phyloP scores from a whole-genome alignment of 2,113 vertebrate species.

The Laticauda colubrina region DNA sequence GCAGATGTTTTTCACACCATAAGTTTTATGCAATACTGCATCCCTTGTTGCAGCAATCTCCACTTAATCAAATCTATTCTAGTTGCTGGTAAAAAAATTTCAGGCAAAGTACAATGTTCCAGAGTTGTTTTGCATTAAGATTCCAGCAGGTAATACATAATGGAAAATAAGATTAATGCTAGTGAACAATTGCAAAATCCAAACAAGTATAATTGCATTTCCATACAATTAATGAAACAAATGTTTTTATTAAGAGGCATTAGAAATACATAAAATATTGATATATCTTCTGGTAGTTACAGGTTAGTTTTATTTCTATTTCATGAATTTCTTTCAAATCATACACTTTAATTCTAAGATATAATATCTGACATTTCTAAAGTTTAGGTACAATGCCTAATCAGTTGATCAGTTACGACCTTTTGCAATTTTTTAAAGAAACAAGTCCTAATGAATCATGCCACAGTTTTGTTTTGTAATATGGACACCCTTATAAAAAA shows the following conservation, averaged over 20 bases:
- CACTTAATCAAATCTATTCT: background rate
- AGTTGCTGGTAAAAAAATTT: background rate
- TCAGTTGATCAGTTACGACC: background rate
- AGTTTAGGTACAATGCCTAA: background rate
- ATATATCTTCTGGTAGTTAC: background rate
- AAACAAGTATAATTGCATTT: background rate
- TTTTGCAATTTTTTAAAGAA: background rate
- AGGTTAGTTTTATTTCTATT: background rate
- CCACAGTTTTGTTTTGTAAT: background rate
- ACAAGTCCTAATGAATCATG: background rate
- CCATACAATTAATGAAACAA: background rate
- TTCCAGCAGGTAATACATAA: background rate
- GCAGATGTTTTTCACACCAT: background rate
- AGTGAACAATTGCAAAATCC: background rate
- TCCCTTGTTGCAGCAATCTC: background rate
- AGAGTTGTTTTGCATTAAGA: background rate
- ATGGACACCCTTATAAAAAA: background rate
- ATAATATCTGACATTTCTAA: background rate
- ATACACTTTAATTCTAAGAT: background rate
- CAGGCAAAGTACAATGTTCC: background rate
- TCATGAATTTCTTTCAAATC: background rate
- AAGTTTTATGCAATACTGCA: background rate
- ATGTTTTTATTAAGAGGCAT: background rate
- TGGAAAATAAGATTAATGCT: background rate
- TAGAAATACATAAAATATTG: background rate